phyloP scores from a whole-genome alignment of 2,113 vertebrate species.

The Candoia aspera region DNA sequence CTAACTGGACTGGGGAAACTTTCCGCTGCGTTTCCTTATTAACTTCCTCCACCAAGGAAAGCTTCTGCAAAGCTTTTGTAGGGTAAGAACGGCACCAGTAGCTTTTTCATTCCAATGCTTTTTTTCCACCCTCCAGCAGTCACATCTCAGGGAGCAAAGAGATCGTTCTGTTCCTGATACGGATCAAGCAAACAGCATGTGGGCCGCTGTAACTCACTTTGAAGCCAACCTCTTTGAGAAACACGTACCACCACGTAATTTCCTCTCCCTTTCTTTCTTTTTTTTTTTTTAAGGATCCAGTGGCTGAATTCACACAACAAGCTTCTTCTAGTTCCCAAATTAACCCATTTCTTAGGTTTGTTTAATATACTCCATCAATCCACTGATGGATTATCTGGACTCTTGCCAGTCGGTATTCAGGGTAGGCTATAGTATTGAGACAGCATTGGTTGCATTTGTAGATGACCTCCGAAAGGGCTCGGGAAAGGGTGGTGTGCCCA shows the following conservation, averaged over 20 bases:
- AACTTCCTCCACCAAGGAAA: constrained; percentile 21
- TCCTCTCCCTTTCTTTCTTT: constrained; percentile 56
- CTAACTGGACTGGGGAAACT: constrained; percentile 19
- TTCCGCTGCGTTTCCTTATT: constrained; percentile 27
- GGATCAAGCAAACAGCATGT: constrained; percentile 21
- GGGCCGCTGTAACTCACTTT: constrained; percentile 49
- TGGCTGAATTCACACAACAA: too few species aligned
- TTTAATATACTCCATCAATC: too few species aligned
- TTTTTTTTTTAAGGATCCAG: constrained; percentile 18
- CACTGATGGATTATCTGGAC: too few species aligned
- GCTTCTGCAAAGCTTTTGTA: constrained; percentile 18
- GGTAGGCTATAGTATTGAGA: too few species aligned
- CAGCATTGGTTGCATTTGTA: too few species aligned
- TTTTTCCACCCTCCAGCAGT: not conserved
- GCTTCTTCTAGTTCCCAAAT: too few species aligned
- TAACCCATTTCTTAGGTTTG: too few species aligned
- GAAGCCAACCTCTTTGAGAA: constrained; percentile 21
- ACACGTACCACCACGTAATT: constrained; percentile 34
- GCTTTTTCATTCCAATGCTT: not conserved
- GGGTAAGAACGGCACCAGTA: not conserved
- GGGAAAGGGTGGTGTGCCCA: too few species aligned
- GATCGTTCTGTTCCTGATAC: constrained; percentile 32
- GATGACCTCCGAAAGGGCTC: too few species aligned
- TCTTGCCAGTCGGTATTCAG: too few species aligned
- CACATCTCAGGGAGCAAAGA: constrained; percentile 22